Conservation (phyloP, 1,140 invertebrate genomes). For the Drosophila novamexicana region DNA sequence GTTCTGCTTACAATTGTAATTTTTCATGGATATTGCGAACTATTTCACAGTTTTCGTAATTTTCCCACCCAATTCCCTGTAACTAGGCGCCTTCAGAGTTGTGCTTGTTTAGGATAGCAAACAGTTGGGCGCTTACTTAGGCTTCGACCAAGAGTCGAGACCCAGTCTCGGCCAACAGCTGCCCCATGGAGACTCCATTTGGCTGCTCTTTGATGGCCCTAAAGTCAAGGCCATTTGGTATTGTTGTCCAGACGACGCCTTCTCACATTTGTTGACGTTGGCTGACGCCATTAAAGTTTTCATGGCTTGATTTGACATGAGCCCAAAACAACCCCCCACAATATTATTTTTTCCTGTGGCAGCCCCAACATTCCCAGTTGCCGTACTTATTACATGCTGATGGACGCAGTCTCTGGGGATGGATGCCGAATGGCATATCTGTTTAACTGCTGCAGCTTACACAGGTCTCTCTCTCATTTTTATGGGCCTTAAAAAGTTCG, state of each 20-base stretch:
- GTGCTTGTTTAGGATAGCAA: constrained; percentile 49
- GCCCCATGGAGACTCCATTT: neutral
- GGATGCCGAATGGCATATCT: constrained; percentile 27
- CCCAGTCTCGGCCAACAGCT: neutral
- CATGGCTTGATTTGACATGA: constrained; percentile 48
- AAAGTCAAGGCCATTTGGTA: constrained; percentile 33
- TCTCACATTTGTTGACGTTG: constrained; percentile 34
- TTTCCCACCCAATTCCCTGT: neutral
- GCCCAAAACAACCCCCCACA: constrained; percentile 13
- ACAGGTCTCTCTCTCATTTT: constrained; percentile 51
- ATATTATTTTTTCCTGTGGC: constrained; percentile 1
- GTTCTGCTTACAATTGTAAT: neutral
- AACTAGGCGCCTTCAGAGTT: neutral
- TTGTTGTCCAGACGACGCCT: constrained; percentile 16
- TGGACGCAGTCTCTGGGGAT: constrained; percentile 10
- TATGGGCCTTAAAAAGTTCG: constrained; percentile 60
- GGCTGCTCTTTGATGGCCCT: constrained; percentile 12
- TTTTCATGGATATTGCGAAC: neutral
- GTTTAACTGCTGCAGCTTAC: constrained; percentile 48
- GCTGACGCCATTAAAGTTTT: constrained; percentile 44
- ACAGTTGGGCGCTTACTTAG: constrained; percentile 45
- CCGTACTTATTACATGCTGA: constrained; percentile 16
- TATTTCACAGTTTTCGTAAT: neutral
- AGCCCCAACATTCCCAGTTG: constrained; percentile 37
- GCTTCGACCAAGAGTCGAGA: constrained; percentile 8